These are phyloP conservation scores for Patella depressa DNA, from an alignment of 2,888 invertebrate genomes.

Conservation along the genomic window DNA sequence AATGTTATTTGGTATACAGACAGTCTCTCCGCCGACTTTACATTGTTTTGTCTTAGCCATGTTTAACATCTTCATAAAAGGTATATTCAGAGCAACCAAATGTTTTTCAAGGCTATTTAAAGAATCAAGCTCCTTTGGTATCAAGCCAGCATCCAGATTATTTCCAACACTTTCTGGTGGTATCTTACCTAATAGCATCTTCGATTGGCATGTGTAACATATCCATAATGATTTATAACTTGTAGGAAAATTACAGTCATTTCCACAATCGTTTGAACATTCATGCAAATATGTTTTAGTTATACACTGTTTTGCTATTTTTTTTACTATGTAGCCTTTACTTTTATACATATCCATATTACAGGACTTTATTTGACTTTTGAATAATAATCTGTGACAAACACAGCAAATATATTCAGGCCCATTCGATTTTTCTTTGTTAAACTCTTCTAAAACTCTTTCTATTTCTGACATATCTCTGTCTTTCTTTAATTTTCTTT, in stretches of 20 bases:
- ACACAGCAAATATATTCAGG: constrained; percentile 7
- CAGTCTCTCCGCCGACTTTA: neutral
- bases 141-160: neutral
- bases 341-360: neutral
- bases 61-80: constrained; percentile 6
- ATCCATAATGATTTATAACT: constrained; percentile 4
- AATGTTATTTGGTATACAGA: neutral
- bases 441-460: no score
- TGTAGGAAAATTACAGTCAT: neutral
- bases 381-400: neutral
- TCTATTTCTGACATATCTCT: neutral
- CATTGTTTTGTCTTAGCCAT: neutral
- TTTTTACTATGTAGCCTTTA: neutral
- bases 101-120: constrained; percentile 4
- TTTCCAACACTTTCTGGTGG: constrained; percentile 2
- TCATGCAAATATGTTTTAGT: neutral
- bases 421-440: neutral
- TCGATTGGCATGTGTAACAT: neutral
- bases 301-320: neutral
- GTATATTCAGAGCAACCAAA: neutral
- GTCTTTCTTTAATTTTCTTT: neutral
- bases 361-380: neutral
- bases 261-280: neutral
- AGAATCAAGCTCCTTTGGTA: constrained; percentile 6
- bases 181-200: neutral